A percentile compares a stretch with the other conserved stretches of the same genome.
phyloP scores from a whole-genome alignment of 64 coral and sea anemone species.

The Pachyseris speciosa region DNA sequence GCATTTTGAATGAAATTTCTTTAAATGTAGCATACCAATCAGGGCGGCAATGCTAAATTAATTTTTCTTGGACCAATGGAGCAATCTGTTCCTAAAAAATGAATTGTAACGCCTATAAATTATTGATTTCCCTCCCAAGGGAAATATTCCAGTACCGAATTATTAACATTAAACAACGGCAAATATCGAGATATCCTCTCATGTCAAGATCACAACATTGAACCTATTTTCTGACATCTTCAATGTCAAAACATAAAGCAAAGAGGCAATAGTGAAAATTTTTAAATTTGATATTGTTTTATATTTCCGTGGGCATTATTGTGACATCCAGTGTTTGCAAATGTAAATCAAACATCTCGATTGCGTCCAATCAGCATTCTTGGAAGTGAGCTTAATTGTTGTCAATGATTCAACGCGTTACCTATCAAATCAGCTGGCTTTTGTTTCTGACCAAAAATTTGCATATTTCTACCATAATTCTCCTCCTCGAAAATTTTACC shows the following conservation, averaged over 20 bases:
- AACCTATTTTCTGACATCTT: neutral
- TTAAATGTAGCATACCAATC: too few relatives aligned
- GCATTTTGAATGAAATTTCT: too few relatives aligned
- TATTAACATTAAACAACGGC: neutral
- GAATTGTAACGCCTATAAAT: neutral
- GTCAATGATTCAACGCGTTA: neutral
- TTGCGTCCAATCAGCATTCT: conserved; percentile 8
- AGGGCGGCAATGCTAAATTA: too few relatives aligned
- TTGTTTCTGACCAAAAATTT: conserved; percentile 21
- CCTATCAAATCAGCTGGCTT: neutral
- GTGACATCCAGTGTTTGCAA: neutral
- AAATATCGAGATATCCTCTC: neutral
- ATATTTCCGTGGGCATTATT: neutral
- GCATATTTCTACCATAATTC: neutral
- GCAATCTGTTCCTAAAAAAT: neutral
- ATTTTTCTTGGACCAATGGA: neutral
- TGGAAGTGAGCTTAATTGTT: neutral
- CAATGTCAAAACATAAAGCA: neutral
- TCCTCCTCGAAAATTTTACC: neutral
- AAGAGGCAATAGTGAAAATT: neutral
- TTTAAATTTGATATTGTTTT: neutral
- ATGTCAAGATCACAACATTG: neutral
- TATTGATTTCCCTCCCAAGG: neutral
- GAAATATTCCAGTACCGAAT: neutral
- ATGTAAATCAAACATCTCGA: neutral